Percentiles rank a stretch among this genome's conserved stretches.
Conservation (phyloP, 2,888 invertebrate species). For the Caenorhabditis macrosperma region DNA sequence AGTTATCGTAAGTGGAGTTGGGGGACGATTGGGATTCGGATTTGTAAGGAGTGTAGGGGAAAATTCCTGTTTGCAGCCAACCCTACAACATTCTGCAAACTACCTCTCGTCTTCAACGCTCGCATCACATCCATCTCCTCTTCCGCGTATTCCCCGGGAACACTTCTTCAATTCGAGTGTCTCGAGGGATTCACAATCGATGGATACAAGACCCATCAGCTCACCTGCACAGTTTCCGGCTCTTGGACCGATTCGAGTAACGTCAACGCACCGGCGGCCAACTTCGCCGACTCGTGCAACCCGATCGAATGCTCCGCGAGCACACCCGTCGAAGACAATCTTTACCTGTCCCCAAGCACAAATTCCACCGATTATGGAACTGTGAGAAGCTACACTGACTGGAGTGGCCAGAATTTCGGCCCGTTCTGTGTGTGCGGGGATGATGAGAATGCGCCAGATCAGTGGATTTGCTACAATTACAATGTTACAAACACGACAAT, state of each 20-base stretch:
- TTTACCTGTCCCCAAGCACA: not conserved
- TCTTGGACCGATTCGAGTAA: not conserved
- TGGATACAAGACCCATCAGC: too few relatives aligned
- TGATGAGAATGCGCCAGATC: not conserved
- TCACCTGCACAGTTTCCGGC: not conserved
- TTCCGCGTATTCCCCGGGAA: not conserved
- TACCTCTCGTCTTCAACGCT: constrained; percentile 12
- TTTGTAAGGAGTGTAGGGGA: not conserved
- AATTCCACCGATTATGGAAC: not conserved
- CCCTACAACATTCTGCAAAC: constrained; percentile 12
- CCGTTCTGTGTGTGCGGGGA: constrained; percentile 51
- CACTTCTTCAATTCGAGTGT: constrained; percentile 1
- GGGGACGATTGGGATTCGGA: too few relatives aligned
- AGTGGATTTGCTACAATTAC: constrained; percentile 35
- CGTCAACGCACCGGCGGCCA: not conserved
- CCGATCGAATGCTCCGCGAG: not conserved
- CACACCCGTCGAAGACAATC: constrained; percentile 2
- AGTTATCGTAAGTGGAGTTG: too few relatives aligned
- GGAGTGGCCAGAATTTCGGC: not conserved
- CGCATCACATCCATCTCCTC: constrained; percentile 1
- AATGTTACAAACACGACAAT: not conserved
- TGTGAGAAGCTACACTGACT: not conserved
- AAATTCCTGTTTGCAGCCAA: not conserved
- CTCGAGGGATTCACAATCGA: not conserved
- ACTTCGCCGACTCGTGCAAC: not conserved